These are phyloP conservation scores for Crocodylus rhombifer DNA, from an alignment of 2,797 vertebrate genomes.

Conservation along the genomic window DNA sequence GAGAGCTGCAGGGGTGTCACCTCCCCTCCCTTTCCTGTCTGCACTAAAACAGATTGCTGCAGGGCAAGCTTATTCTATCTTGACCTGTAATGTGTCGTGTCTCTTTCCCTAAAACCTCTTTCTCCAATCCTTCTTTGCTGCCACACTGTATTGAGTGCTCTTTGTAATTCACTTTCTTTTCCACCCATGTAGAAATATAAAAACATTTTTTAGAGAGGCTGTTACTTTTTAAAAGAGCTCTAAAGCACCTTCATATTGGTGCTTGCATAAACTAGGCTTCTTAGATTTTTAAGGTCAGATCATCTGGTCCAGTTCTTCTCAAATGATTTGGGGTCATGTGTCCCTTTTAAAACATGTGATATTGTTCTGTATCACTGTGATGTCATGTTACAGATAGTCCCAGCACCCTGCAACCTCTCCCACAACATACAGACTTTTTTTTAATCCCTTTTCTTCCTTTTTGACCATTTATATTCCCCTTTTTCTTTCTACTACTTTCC, in stretches of 20 bases:
- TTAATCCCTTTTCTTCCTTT: too few species aligned
- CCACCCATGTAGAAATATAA: neutral
- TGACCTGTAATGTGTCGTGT: neutral
- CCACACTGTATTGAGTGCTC: neutral
- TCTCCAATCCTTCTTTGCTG: neutral
- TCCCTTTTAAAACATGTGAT: too few species aligned
- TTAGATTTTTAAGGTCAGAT: too few species aligned
- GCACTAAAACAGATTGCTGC: neutral
- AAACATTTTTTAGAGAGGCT: neutral
- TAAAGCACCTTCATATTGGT: neutral
- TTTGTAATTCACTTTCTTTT: neutral
- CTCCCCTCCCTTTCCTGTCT: neutral
- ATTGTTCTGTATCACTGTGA: too few species aligned
- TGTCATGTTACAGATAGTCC: too few species aligned
- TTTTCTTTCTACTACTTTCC: too few species aligned
- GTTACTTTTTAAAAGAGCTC: neutral
- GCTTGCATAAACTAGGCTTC: neutral
- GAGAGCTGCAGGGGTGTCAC: neutral
- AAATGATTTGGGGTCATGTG: too few species aligned
- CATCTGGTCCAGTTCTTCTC: too few species aligned
- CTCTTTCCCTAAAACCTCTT: neutral
- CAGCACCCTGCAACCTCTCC: too few species aligned
- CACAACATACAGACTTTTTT: too few species aligned
- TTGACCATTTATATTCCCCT: too few species aligned
- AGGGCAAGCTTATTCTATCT: neutral